Conservation (phyloP, 2,113 vertebrate species). For the Platichthys stellatus region DNA sequence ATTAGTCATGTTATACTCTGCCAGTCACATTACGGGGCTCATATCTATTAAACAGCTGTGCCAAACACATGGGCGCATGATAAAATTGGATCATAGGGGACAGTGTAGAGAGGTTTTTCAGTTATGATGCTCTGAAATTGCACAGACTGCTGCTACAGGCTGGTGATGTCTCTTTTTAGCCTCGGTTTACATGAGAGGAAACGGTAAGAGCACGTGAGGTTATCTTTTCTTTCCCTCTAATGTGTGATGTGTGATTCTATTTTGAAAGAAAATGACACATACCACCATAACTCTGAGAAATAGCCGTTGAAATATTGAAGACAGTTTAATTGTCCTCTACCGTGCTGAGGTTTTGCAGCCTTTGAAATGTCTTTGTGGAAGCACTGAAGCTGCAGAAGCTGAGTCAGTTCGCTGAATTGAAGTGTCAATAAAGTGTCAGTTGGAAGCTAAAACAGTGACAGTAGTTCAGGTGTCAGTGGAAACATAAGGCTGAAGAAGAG, state of each 20-base stretch:
- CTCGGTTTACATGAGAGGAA: neutral
- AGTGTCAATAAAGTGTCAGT: neutral
- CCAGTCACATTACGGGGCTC: conserved; percentile 56
- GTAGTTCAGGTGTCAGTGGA: neutral
- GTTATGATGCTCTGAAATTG: conserved; percentile 8
- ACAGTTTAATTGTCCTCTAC: neutral
- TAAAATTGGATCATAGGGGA: conserved; percentile 31
- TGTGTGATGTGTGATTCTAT: neutral
- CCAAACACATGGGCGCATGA: conserved; percentile 48
- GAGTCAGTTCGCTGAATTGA: neutral
- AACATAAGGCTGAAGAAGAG: neutral
- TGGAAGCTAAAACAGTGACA: conserved; percentile 1
- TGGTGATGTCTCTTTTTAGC: neutral
- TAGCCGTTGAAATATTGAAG: neutral
- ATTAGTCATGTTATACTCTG: conserved; percentile 60
- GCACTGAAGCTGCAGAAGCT: neutral
- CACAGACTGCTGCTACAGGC: conserved; percentile 5
- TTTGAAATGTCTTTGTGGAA: neutral
- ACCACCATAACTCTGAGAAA: neutral
- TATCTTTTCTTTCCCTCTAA: neutral
- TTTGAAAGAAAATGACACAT: neutral
- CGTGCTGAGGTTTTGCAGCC: neutral
- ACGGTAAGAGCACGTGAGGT: neutral
- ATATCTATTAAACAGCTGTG: conserved; percentile 62
- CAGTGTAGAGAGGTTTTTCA: conserved; percentile 18